phyloP scores from a whole-genome alignment of 2,888 invertebrate genomes.

The Cabera pusaria region DNA sequence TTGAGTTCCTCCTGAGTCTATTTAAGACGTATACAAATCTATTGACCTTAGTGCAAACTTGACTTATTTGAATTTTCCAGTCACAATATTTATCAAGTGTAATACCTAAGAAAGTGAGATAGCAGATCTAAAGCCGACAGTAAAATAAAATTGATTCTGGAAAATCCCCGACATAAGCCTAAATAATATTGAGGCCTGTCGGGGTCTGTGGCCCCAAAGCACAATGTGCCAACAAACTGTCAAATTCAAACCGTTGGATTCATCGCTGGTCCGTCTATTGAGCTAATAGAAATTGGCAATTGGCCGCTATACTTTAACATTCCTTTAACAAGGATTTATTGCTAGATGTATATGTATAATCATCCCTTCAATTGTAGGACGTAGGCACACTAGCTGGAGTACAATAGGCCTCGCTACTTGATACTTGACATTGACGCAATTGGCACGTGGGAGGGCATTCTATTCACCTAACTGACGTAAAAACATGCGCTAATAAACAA shows the following conservation, averaged over 20 bases:
- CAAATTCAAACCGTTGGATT: background rate
- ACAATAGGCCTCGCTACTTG: slow-evolving; percentile 9
- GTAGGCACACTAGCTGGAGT: slow-evolving; percentile 2
- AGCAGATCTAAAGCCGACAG: too few relatives aligned
- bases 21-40: too few relatives aligned
- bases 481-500: slow-evolving; percentile 36
- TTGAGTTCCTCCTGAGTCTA: too few relatives aligned
- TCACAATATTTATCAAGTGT: too few relatives aligned
- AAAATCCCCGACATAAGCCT: too few relatives aligned
- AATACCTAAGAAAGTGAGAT: too few relatives aligned
- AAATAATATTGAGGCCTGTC: too few relatives aligned
- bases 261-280: slow-evolving; percentile 1
- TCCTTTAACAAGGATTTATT: slow-evolving; percentile 25
- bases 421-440: slow-evolving; percentile 22
- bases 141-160: too few relatives aligned
- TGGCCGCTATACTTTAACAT: slow-evolving; percentile 3
- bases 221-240: too few relatives aligned
- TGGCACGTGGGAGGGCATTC: slow-evolving; percentile 21
- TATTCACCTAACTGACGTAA: slow-evolving; percentile 3
- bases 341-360: slow-evolving; percentile 5
- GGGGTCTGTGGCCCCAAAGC: too few relatives aligned
- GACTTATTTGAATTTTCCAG: too few relatives aligned
- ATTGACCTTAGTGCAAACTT: too few relatives aligned
- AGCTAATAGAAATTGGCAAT: slow-evolving; percentile 15
- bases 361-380: slow-evolving; percentile 19